Evolutionary conservation across 2,888 invertebrate genomes (phyloP), one percentile per base, ranked within the genome.

Genomic region (Rhagophthalmus giganteus): DNA sequence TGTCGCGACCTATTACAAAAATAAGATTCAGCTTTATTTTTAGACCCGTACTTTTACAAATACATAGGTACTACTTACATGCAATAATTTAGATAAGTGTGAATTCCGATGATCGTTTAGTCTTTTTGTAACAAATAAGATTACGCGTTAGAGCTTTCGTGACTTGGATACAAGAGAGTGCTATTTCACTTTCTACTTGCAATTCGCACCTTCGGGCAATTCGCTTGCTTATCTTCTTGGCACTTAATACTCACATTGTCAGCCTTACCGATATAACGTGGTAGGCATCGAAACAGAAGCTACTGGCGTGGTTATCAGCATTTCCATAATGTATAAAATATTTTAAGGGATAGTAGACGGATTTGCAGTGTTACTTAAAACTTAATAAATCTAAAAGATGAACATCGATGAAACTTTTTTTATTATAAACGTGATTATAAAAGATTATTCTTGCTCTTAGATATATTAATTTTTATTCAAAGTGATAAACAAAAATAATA

Each of bases 51-150:
- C n/a, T n/a, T n/a, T n/a, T n/a, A n/a, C n/a, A n/a, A n/a, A n/a
- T n/a, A n/a, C n/a, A n/a, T n/a, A n/a, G n/a, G n/a, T n/a, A n/a
- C n/a, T n/a, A n/a, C n/a, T n/a, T n/a, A n/a, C n/a, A n/a, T n/a
- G n/a, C n/a, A n/a, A n/a, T n/a, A n/a, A n/a, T n/a, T 34, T 34
- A 9, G 5, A n/a, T 51, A 55, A 41, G 39, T 50, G 44, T 47
- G 44, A 33, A 55, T 55, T 55, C 42, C 39, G 32, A 41, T 46
- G 50, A 51, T 55, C 50, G 50, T 47, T 55, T 33, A 52, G 48
- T 44, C 45, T 52, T 39, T 47, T 47, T 49, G 49, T 38, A 52
- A 45, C 55, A 52, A 55, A 55, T 55, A 55, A 52, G 51, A 52
- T 55, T 55, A 49, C 49, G 49, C 41, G 52, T 55, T 55, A 48